Base-by-base conservation (phyloP, 64 coral and sea anemone species). In the Montipora sp. region DNA sequence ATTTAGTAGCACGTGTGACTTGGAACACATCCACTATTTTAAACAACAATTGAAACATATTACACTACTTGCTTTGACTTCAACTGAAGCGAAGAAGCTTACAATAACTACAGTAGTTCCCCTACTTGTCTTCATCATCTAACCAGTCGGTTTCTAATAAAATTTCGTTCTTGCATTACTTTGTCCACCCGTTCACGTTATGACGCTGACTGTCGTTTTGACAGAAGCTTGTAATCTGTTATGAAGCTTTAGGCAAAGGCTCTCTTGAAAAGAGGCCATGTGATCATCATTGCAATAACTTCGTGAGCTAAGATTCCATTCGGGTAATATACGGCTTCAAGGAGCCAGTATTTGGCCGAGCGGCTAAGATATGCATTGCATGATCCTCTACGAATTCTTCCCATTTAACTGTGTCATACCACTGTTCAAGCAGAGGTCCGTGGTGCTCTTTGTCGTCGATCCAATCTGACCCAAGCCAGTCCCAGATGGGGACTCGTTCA, bases 311-410 rank as follows among this genome's bases (percentile, higher is more conserved):
- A 11, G 10, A 70, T 2, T 81, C 89, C 5, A 95, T 63, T 4
- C 83, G 75, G 47, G 89, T 83, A 60, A 95, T 74, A 48, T 87
- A 95, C 1, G 89, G 94, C 24, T 61, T 65, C 51, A 67, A 20
- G 20, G 84, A 83, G 3, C 66, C 94, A 5, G 94, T 91, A 81
- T 91, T 95, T 5, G 94, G 94, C 20, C 94, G 89, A 22, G 94
- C 94, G 3, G 80, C 46, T 2, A 95, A n/a, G 11, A 95, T 85
- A 48, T 79, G 55, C 14, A 91, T 18, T 4, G 88, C 93, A 66
- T 75, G 74, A 18, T 78, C 60, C 36, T 14, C 87, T 7, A 91
- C 43, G 61, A 95, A 91, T 18, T 95, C 43, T 66, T 87, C 81
- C 88, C 93, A 95, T 1, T 66, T 23, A 7, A 86, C 75, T 20